phyloP scores from a whole-genome alignment of 2,888 invertebrate species.

The Leptopterna dolabrata region DNA sequence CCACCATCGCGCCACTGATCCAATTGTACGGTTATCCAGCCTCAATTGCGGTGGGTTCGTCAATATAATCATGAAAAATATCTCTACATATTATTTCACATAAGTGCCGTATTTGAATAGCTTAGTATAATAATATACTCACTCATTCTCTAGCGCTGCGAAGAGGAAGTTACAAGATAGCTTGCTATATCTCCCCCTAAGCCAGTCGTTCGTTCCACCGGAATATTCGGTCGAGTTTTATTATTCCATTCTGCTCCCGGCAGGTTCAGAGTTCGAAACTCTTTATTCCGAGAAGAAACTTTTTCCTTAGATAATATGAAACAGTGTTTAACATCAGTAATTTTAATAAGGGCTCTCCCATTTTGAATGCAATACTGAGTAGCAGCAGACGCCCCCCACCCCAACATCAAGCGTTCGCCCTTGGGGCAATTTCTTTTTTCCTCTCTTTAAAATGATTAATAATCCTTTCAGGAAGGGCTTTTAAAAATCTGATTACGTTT shows the following conservation, averaged over 20 bases:
- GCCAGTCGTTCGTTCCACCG: not conserved
- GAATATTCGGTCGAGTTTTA: not conserved
- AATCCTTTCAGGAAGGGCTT: not conserved
- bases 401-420: not conserved
- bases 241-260: not conserved
- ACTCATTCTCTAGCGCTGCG: not conserved
- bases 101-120: no score
- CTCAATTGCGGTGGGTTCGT: no score
- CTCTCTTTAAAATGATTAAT: not conserved
- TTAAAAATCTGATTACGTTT: not conserved
- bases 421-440: not conserved
- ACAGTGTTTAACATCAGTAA: conserved; percentile 27
- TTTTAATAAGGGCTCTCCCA: conserved; percentile 39
- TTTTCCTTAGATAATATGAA: conserved; percentile 10
- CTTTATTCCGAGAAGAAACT: not conserved
- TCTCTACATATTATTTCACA: no score
- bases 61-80: no score
- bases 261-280: not conserved
- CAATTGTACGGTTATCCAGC: no score
- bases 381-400: not conserved
- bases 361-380: conserved; percentile 32
- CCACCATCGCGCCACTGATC: no score
- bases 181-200: not conserved
- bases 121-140: no score
- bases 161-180: not conserved